Percentiles rank a stretch among this genome's conserved stretches.
Evolutionary conservation across 2,113 vertebrate species (phyloP).

Genomic region (Eulemur macaco): DNA sequence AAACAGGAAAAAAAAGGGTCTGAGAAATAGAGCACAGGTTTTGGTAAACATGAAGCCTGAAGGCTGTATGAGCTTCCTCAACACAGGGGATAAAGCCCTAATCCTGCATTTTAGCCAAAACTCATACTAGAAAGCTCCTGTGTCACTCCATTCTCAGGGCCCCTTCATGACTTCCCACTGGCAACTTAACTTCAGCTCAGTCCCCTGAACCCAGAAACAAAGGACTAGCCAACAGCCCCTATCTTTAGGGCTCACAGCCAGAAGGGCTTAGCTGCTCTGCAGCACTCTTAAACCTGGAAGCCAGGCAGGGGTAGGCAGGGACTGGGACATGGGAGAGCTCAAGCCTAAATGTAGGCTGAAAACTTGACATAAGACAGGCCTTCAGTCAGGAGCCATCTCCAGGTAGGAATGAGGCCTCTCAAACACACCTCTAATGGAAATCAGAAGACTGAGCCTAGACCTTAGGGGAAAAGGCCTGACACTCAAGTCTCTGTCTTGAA

Average conservation of each 20-base stretch:
- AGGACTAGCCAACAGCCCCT: background rate
- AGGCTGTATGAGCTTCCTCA: background rate
- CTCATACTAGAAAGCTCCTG: background rate
- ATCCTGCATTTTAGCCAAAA: background rate
- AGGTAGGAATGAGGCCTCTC: background rate
- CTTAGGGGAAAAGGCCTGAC: background rate
- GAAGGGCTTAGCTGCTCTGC: background rate
- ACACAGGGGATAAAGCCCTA: background rate
- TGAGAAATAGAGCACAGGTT: background rate
- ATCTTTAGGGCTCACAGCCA: background rate
- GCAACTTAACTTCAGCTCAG: background rate
- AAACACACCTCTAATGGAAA: constrained; percentile 11
- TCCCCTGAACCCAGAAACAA: background rate
- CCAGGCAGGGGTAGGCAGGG: background rate
- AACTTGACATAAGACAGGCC: background rate
- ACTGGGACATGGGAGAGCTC: background rate
- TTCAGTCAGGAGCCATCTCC: background rate
- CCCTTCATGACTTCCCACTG: background rate
- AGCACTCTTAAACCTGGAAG: background rate
- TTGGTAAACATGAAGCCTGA: background rate
- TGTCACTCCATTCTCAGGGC: background rate
- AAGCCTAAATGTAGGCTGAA: background rate
- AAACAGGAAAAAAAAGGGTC: background rate
- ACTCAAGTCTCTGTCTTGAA: background rate
- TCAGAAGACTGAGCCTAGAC: constrained; percentile 9